Base-by-base conservation (phyloP, 2,113 vertebrate species). In the Pedionomus torquatus region DNA sequence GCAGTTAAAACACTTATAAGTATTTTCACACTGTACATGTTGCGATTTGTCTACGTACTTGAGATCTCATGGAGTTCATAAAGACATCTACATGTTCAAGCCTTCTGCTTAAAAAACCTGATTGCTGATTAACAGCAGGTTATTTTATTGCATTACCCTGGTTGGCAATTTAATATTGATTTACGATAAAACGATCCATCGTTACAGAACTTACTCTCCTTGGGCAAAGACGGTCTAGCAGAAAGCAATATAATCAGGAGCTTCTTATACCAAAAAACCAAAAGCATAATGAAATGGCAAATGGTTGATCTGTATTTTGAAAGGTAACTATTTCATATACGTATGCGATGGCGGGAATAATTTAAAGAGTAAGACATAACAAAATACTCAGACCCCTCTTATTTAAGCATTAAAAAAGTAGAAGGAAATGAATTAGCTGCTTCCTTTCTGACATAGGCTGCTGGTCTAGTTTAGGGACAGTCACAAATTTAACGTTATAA, bases 381-480 rank as follows among this genome's bases (percentile, higher is more conserved):
- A 68, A 92, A 93, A 70, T 61, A 81, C 48, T 90, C 51, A 87
- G 31, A 49, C 43, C 37, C 54, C 48, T 83, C 80, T 75, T 35
- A 60, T 46, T 92, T 71, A 80, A 55, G 65, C 85, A 75, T 57
- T 83, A 89, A 68, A 93, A 94, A 93, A 92, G 68, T 69, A 86
- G 72, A 83, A 93, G 61, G 60, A 94, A 87, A 93, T 33, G 41
- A 57, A 87, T 71, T 37, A 96, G 72, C 54, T 91, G 89, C 90
- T 94, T 95, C 81, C 60, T 71, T 91, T 44, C 41, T 20, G 70
- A 70, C 23, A 70, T 7, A 87, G 64, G 83, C 81, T 65, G 55
- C 91, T 94, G 94, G 64, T 84, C 86, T 83, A 52, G n/a, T 78
- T 66, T 25, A 86, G 49, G 92, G 71, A 83, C 77, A 70, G 72